Evolutionary conservation across 2,797 vertebrate species (phyloP).

Genomic region (Aphelocoma californica): DNA sequence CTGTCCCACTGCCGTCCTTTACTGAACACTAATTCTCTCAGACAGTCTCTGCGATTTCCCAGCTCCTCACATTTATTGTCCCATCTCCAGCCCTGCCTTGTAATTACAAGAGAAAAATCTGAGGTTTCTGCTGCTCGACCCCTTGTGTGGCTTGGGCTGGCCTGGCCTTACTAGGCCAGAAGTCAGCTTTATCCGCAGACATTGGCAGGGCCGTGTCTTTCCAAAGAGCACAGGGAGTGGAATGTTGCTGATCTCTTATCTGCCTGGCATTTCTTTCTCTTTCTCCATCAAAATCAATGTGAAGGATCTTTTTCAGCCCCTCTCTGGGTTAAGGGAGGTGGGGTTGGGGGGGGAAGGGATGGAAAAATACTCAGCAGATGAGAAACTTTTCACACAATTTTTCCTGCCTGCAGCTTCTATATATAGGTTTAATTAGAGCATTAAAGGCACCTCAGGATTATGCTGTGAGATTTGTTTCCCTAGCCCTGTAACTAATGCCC

Average conservation of each 20-base stretch:
- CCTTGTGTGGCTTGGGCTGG: background rate
- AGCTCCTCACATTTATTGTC: background rate
- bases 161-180: background rate
- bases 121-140: background rate
- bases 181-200: accelerated
- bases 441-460: constrained; percentile 56
- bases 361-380: constrained; percentile 60
- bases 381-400: constrained; percentile 35
- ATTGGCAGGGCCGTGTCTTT: background rate
- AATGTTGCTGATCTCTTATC: background rate
- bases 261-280: constrained; percentile 3
- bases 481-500: constrained; percentile 37
- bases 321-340: background rate
- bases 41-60: background rate
- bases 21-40: background rate
- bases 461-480: constrained; percentile 60
- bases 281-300: background rate
- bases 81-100: background rate
- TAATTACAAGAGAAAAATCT: background rate
- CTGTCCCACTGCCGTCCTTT: background rate
- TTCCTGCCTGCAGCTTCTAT: constrained; percentile 50
- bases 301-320: background rate
- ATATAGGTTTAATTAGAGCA: constrained; percentile 69
- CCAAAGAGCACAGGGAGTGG: background rate
- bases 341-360: background rate